Conservation (phyloP, 2,888 invertebrate species). For the Tetragnatha montana region DNA sequence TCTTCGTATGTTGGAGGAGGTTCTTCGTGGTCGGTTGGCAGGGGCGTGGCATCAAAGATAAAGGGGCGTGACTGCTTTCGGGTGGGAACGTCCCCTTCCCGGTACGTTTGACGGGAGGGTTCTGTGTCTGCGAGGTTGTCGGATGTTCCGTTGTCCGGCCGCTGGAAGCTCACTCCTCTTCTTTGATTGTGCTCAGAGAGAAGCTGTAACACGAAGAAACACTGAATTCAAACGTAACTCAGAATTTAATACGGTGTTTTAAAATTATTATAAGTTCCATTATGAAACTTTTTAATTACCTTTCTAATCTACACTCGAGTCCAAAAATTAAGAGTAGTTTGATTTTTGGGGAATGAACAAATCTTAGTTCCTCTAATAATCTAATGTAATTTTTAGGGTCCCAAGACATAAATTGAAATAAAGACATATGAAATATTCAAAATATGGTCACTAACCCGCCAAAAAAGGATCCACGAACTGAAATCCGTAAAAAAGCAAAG, state of each 20-base stretch:
- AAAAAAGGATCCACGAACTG: too few relatives aligned
- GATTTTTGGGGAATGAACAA: too few relatives aligned
- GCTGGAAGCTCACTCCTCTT: conserved; percentile 21
- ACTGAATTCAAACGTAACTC: too few relatives aligned
- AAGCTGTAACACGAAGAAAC: not conserved
- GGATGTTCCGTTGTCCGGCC: conserved; percentile 48
- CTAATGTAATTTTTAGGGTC: too few relatives aligned
- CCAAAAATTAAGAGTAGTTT: too few relatives aligned
- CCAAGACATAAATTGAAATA: too few relatives aligned
- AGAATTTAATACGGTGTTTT: not conserved
- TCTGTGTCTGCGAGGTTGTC: conserved; percentile 36
- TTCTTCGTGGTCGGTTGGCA: not conserved
- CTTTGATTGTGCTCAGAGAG: conserved; percentile 17
- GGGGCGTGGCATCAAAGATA: not conserved
- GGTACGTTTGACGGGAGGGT: conserved; percentile 41
- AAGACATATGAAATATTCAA: too few relatives aligned
- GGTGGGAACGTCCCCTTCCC: conserved; percentile 38
- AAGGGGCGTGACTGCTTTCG: conserved; percentile 44
- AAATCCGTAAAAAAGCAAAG: too few relatives aligned
- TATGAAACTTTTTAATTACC: too few relatives aligned
- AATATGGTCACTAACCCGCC: too few relatives aligned
- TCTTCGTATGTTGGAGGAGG: conserved; percentile 25
- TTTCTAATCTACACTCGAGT: not conserved
- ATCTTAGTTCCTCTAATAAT: too few relatives aligned
- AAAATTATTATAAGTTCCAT: too few relatives aligned